A percentile compares a stretch with the other conserved stretches of the same genome.
phyloP scores from a whole-genome alignment of 2,113 vertebrate species.

The Sapayoa aenigma region DNA sequence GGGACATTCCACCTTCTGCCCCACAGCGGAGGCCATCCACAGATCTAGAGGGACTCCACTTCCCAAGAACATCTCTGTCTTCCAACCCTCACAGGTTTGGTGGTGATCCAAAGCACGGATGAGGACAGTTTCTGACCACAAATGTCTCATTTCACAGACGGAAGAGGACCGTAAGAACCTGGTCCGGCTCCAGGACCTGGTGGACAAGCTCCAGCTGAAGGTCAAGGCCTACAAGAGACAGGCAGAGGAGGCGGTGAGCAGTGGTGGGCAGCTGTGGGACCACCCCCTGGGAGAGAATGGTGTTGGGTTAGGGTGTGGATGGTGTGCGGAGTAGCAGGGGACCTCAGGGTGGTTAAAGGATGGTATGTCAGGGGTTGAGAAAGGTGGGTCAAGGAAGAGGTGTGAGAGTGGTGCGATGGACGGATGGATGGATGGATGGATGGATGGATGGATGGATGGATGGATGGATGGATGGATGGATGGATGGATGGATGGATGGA shows the following conservation, averaged over 20 bases:
- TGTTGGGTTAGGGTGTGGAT: not conserved
- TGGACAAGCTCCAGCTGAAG: slow-evolving; percentile 39
- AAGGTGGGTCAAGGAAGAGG: not conserved
- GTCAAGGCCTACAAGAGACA: slow-evolving; percentile 41
- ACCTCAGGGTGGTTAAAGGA: not conserved
- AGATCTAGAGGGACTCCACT: not conserved
- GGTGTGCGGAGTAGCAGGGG: not conserved
- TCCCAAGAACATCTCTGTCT: not conserved
- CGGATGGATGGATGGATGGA: not conserved
- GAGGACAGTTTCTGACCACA: not conserved
- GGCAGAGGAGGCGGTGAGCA: slow-evolving; percentile 27
- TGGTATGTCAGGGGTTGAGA: not conserved
- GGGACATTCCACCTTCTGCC: not conserved
- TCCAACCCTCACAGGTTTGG: not conserved
- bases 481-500: no score
- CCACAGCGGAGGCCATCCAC: no score
- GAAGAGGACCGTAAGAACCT: slow-evolving; percentile 29
- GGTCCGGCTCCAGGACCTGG: slow-evolving; percentile 7
- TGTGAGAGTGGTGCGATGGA: not conserved
- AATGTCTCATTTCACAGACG: not conserved
- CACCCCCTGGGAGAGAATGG: accelerated
- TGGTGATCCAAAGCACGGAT: not conserved
- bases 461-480: no score
- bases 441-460: not conserved
- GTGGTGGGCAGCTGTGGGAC: not conserved